Conservation (phyloP, 2,797 vertebrate genomes). For the Sciaenops ocellatus region DNA sequence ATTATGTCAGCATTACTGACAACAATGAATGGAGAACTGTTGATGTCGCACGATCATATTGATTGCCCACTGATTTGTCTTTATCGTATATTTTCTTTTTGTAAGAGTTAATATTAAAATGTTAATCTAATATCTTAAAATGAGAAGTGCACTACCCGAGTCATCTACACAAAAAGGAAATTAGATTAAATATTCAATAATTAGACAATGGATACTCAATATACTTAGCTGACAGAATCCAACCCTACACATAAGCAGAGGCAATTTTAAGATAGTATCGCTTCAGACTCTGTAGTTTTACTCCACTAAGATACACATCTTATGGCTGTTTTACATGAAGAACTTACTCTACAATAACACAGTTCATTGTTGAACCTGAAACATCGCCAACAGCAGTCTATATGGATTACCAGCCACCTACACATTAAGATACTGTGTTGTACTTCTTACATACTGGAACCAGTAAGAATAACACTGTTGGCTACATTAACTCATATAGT, state of each 20-base stretch:
- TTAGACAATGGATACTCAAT: not conserved
- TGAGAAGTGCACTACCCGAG: not conserved
- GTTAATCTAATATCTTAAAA: constrained; percentile 13
- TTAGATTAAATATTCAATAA: not conserved
- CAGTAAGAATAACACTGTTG: not conserved
- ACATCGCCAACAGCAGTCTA: not conserved
- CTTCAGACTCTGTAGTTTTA: not conserved
- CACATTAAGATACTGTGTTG: not conserved
- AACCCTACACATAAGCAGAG: not conserved
- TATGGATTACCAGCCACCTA: constrained; percentile 16
- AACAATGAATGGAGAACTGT: constrained; percentile 59
- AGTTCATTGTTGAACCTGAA: constrained; percentile 16
- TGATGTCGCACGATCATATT: constrained; percentile 42
- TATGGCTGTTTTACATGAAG: not conserved
- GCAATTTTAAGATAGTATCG: not conserved
- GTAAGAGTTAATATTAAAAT: constrained; percentile 33
- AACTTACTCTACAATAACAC: not conserved
- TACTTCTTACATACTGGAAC: not conserved
- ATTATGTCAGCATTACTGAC: constrained; percentile 65
- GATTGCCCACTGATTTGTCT: constrained; percentile 45
- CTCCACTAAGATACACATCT: not conserved
- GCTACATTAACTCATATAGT: not conserved
- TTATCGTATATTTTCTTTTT: constrained; percentile 32
- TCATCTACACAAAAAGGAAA: not conserved
- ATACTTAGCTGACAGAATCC: not conserved